Evolutionary conservation across 2,888 invertebrate genomes (phyloP), one percentile per base, ranked within the genome.

Genomic region (Ormyrus pomaceus): DNA sequence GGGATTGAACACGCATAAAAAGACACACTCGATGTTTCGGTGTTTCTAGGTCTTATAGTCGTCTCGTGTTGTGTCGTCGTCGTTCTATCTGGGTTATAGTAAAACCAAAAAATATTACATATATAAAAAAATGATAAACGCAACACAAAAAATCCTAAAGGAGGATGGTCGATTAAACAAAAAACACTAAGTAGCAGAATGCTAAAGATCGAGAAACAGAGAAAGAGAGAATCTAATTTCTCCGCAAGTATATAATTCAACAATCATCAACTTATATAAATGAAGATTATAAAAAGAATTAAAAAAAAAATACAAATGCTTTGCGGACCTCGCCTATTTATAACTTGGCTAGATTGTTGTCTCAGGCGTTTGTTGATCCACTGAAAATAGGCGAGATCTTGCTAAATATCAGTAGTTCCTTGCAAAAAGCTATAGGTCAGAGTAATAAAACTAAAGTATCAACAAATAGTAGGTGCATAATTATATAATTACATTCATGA

Each of bases 1-100:
- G 88, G 89, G 89, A 89, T 90, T 89, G 88, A 88, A 87, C 84
- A 86, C 83, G 86, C 86, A 86, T 79, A 81, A 80, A 73, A 80
- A 85, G 82, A 84, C 86, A 86, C 84, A 85, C 85, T 89, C 87
- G 85, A 86, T 87, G 87, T 89, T 87, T 80, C 75, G 65, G 76
- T 82, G 78, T 80, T 77, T 82, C 74, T 76, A 82, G 68, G 34
- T 78, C 75, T 34, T 80, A 72, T 78, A 78, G 80, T 76, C 78
- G 69, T 80, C 51, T 69, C 68, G 71, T 78, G 68, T 76, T 58
- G 81, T 79, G 73, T 81, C 72, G 72, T 82, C 77, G 80, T 80
- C 77, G 77, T 75, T 75, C 56, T 80, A 77, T 78, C 75, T 75
- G 80, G 77, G 62, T 68, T 65, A 55, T 65, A 64, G 69, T 70